Conservation (phyloP, 2,888 invertebrate genomes). For the Folsomia candida region DNA sequence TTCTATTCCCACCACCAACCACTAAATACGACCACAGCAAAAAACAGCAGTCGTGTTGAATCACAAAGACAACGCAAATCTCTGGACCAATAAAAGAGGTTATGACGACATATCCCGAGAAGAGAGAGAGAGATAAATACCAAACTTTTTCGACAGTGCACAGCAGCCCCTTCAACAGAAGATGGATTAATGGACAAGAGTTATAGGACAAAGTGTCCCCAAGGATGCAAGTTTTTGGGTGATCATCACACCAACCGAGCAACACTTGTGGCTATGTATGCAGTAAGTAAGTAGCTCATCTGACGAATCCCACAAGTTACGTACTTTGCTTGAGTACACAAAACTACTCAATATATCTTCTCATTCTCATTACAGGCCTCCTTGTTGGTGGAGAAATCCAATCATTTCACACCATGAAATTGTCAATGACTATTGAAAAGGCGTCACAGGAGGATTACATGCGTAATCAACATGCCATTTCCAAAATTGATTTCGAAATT, state of each 20-base stretch:
- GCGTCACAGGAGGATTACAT: neutral
- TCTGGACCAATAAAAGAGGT: neutral
- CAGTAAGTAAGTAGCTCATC: too few relatives aligned
- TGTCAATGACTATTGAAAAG: neutral
- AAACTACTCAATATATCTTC: neutral
- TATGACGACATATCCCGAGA: neutral
- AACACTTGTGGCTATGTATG: neutral
- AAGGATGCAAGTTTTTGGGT: neutral
- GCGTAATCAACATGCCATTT: neutral
- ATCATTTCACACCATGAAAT: neutral
- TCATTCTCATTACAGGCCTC: neutral
- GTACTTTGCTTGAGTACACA: neutral
- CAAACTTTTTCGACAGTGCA: neutral
- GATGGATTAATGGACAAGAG: neutral
- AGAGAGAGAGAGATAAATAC: neutral
- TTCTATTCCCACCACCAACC: neutral
- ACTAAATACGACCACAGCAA: neutral
- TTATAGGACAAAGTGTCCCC: neutral
- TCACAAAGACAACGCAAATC: neutral
- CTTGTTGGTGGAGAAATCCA: neutral
- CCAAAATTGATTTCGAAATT: neutral
- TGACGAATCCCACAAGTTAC: neutral
- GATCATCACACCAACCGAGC: neutral
- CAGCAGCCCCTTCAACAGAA: neutral
- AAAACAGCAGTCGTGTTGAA: neutral